Base-by-base conservation (phyloP, 2,797 vertebrate species). In the Protosalanx chinensis region DNA sequence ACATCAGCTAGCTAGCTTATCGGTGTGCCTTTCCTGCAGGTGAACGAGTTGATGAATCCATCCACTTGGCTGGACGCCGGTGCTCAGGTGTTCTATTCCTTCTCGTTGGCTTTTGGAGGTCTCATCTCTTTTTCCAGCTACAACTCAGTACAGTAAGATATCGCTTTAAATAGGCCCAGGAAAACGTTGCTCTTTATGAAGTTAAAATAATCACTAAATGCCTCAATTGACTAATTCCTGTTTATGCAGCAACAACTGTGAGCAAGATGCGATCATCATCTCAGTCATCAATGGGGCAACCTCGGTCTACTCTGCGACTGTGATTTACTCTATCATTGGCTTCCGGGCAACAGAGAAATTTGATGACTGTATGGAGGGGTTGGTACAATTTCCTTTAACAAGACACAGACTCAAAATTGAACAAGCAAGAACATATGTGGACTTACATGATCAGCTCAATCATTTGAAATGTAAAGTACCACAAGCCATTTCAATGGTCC, bases 81-180 rank as follows among this genome's bases (percentile, higher is more conserved):
- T 2, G 90, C 95, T 0, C 95, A 96, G 66, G 95, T 97, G 62
- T 95, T 96, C 84, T 96, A 91, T 63, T 96, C 94, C 12, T 96
- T 96, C 85, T 96, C 95, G 0, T 79, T 96, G 80, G 95, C 94
- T 15, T 95, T 94, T 2, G 95, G 95, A 51, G 93, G 94, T 6
- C 94, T 96, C 73, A 95, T 96, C 82, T 95, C 95, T 6, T 96
- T 96, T 88, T 96, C 95, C 83, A 96, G 95, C 87, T 96, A 96
- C 82, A 96, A 96, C 80, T 90, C 94, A 3, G 62, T 96, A 51
- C 95, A 95, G 95, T 95, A 88, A 94, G 95, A 93, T 80, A 0
- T 23, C 12, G 6, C 15, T 63, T 3, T 1, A 56, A 56, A 16
- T n/a, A 56, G 18, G 51, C 15, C 18, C 51, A 18, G 2, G 4